Evolutionary conservation across 1,140 invertebrate species (phyloP).

Genomic region (Leguminivora glycinivorella): DNA sequence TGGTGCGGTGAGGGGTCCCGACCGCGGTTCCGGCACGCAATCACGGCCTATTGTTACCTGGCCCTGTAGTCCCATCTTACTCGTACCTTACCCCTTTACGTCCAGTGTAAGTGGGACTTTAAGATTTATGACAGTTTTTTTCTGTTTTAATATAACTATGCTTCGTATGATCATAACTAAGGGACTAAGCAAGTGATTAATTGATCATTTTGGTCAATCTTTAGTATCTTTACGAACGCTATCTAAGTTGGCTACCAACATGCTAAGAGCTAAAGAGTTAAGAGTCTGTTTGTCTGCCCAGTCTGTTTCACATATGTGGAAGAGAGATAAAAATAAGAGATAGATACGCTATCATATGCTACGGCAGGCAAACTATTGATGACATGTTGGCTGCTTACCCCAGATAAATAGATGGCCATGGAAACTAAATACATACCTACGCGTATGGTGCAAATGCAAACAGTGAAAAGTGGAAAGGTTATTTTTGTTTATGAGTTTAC

Average conservation of each 20-base stretch:
- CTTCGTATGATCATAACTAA: background rate
- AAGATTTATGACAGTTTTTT: background rate
- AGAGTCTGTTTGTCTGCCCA: background rate
- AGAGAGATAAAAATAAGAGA: no score
- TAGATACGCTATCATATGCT: no score
- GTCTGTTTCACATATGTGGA: no score
- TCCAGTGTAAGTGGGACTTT: background rate
- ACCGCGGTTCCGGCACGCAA: slow-evolving; percentile 51
- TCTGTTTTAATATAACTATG: no score
- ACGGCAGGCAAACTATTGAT: no score
- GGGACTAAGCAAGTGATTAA: background rate
- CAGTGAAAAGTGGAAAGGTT: background rate
- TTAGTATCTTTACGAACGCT: background rate
- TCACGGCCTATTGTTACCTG: slow-evolving; percentile 54
- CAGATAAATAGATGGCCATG: no score
- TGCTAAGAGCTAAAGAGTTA: no score
- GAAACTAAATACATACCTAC: no score
- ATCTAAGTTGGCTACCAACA: no score
- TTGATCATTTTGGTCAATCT: no score
- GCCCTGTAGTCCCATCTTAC: slow-evolving; percentile 34
- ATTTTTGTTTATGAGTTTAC: background rate
- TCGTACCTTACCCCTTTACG: no score
- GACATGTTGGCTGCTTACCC: no score
- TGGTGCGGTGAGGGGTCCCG: slow-evolving; percentile 49
- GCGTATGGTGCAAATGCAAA: background rate